Evolutionary conservation across 2,888 invertebrate species (phyloP), one percentile per base, ranked within the genome.

Genomic region (Hirtodrosophila alboralis): DNA sequence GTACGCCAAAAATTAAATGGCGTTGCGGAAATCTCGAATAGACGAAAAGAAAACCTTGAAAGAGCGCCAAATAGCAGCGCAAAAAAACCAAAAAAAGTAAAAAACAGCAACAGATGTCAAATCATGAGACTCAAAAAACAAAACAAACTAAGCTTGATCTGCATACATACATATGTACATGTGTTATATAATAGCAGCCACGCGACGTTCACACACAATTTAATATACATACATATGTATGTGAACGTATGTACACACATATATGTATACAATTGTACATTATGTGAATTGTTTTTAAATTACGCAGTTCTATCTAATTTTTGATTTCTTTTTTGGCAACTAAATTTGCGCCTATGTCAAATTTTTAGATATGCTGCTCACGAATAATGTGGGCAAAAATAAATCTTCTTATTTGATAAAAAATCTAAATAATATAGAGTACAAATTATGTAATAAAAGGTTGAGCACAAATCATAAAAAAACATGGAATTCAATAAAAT

Each of bases 1-100:
- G 84, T 78, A 78, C 84, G 66, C 84, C 77, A 78, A 79, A 77
- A 74, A 21, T 36, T 54, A 58, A 84, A 78, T 77, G 71, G 74
- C 83, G 85, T 74, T 77, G 85, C 85, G 78, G 78, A 78, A 81
- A 84, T 77, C 78, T 67, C 53, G 33, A 70, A 56, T 31, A 49
- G 48, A 58, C 70, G 27, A 43, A 56, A 58, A 41, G 37, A 40
- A 41, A 73, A 59, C 84, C 85, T 77, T 78, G 78, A 56, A 38
- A 66, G 26, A 53, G 37, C 57, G 45, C 47, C 23, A 54, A 54
- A 53, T 38, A 49, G 13, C 37, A 34, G 33, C 40, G 30, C 45
- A 36, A 58, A 41, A 66, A 41, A 44, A 34, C 14, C 21, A 37
- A 31, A 27, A 9, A 27, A 12, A 18, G n/a, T 8, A 41, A 3